These are phyloP conservation scores for Papilio machaon DNA, from an alignment of 1,140 invertebrate genomes.

Conservation along the genomic window DNA sequence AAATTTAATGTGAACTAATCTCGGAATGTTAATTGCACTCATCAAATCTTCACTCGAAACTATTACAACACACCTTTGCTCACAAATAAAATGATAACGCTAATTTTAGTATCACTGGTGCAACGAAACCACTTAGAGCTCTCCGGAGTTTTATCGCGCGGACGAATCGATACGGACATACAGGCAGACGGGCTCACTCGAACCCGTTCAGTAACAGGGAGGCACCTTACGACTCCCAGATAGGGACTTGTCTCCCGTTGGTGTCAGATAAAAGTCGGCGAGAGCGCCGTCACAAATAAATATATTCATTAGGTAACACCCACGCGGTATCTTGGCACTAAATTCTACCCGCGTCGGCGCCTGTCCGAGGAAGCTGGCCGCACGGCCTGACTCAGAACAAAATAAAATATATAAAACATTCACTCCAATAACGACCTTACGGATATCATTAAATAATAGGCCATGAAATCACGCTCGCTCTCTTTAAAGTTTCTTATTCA, in stretches of 20 bases:
- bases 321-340: slow-evolving; percentile 75
- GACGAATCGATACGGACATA: slow-evolving; percentile 33
- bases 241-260: slow-evolving; percentile 61
- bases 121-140: slow-evolving; percentile 32
- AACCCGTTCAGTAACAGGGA: slow-evolving; percentile 50
- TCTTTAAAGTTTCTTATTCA: background rate
- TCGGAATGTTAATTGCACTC: slow-evolving; percentile 11
- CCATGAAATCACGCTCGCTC: slow-evolving; percentile 39
- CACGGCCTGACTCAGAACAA: slow-evolving; percentile 37
- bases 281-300: slow-evolving; percentile 71
- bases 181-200: slow-evolving; percentile 21
- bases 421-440: slow-evolving; percentile 54
- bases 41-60: slow-evolving; percentile 19
- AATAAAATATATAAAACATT: slow-evolving; percentile 57
- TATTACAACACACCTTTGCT: slow-evolving; percentile 36
- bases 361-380: slow-evolving; percentile 61
- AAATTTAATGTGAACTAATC: slow-evolving; percentile 18
- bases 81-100: slow-evolving; percentile 39
- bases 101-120: slow-evolving; percentile 23
- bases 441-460: slow-evolving; percentile 42
- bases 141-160: slow-evolving; percentile 28
- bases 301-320: slow-evolving; percentile 81
- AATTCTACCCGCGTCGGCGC: slow-evolving; percentile 73
- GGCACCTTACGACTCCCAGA: slow-evolving; percentile 55
- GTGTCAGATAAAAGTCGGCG: slow-evolving; percentile 73